Percentiles rank a stretch among this genome's conserved stretches.
Evolutionary conservation across 2,797 vertebrate species (phyloP).

Genomic region (Spinus pinus): DNA sequence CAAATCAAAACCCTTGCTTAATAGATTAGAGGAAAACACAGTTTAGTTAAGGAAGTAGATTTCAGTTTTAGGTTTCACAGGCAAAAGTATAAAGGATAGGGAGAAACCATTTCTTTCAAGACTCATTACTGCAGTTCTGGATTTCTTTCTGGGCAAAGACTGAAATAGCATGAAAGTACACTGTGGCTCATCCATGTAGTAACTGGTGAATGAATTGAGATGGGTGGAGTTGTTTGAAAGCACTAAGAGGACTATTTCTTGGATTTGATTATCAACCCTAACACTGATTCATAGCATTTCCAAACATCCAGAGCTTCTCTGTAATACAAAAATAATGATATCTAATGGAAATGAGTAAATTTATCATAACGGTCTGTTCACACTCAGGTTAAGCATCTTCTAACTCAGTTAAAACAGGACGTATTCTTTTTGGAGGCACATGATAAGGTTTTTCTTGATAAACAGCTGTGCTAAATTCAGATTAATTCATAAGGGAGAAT

Average conservation of each 20-base stretch:
- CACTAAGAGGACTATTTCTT: not conserved
- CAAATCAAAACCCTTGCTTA: slow-evolving; percentile 6
- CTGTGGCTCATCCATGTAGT: not conserved
- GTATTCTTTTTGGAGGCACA: not conserved
- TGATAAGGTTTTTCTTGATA: not conserved
- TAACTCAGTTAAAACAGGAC: not conserved
- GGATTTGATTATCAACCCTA: not conserved
- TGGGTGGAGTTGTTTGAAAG: slow-evolving; percentile 20
- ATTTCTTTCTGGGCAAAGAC: not conserved
- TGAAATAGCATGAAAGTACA: not conserved
- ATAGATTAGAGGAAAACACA: not conserved
- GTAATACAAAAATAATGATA: not conserved
- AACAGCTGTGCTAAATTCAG: not conserved
- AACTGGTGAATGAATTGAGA: slow-evolving; percentile 7
- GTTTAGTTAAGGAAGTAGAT: not conserved
- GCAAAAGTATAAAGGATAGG: not conserved
- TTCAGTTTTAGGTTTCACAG: slow-evolving; percentile 1
- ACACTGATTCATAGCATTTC: not conserved
- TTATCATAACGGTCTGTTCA: not conserved
- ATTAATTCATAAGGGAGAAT: not conserved
- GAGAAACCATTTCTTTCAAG: not conserved
- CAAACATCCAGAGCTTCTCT: not conserved
- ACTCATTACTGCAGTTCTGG: not conserved
- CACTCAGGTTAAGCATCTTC: not conserved
- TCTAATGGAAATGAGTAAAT: not conserved